Conservation (phyloP, 2,888 invertebrate genomes). For the Diadromus collaris region DNA sequence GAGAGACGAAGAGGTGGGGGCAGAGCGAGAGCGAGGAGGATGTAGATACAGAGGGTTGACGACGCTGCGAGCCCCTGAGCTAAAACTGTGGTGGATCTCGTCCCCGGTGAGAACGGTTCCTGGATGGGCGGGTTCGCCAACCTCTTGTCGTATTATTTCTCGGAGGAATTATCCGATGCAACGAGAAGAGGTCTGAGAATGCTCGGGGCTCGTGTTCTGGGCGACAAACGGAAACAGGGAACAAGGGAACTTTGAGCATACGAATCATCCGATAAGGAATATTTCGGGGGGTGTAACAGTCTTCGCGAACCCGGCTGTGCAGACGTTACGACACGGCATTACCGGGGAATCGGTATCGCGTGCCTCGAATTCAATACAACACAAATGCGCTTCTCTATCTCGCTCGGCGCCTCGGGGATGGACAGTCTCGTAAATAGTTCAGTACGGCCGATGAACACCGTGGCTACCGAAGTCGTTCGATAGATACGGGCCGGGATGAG, state of each 20-base stretch:
- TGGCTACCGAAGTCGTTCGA: constrained; percentile 32
- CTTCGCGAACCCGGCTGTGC: constrained; percentile 1
- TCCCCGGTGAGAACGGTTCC: constrained; percentile 22
- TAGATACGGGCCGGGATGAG: neutral
- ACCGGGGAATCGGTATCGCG: constrained; percentile 64
- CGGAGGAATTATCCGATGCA: constrained; percentile 55
- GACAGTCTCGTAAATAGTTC: constrained; percentile 55
- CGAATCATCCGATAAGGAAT: constrained; percentile 56
- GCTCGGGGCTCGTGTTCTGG: constrained; percentile 12
- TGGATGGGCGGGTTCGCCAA: constrained; percentile 40
- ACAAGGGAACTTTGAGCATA: constrained; percentile 29
- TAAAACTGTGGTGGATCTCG: constrained; percentile 29
- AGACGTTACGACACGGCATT: constrained; percentile 55
- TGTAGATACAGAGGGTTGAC: constrained; percentile 10
- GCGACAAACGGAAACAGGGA: constrained; percentile 9
- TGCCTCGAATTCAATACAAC: constrained; percentile 64
- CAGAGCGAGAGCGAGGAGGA: constrained; percentile 20
- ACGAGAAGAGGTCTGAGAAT: constrained; percentile 29
- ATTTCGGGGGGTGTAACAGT: constrained; percentile 47
- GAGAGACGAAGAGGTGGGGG: constrained; percentile 6
- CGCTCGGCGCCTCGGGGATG: constrained; percentile 45
- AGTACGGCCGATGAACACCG: constrained; percentile 8
- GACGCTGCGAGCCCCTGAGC: constrained; percentile 14
- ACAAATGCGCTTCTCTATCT: constrained; percentile 30
- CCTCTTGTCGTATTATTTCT: constrained; percentile 58